These are phyloP conservation scores for Triplophysa rosa DNA, from an alignment of 2,113 vertebrate genomes.

Conservation along the genomic window DNA sequence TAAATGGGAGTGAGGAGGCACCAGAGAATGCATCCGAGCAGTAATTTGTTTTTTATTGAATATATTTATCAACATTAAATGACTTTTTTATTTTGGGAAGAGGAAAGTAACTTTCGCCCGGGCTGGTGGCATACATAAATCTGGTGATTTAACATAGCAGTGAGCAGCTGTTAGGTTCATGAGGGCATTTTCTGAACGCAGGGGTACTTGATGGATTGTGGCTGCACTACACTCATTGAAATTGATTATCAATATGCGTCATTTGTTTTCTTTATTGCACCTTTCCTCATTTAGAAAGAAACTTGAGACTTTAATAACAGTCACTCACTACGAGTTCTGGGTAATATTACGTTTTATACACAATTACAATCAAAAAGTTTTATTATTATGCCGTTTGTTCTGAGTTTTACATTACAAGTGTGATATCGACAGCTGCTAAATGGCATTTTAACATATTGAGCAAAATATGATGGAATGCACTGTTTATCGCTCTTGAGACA, in stretches of 20 bases:
- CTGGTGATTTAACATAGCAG: conserved; percentile 37
- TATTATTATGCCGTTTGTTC: conserved; percentile 37
- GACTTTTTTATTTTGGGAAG: conserved; percentile 57
- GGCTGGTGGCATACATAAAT: conserved; percentile 44
- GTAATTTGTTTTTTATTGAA: conserved; percentile 66
- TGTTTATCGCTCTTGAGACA: background rate
- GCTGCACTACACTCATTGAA: conserved; percentile 44
- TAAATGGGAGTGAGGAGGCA: conserved; percentile 56
- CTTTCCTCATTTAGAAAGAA: conserved; percentile 51
- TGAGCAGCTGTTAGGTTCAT: conserved; percentile 52
- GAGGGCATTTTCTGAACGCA: conserved; percentile 36
- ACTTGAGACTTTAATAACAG: conserved; percentile 48
- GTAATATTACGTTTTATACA: conserved; percentile 14
- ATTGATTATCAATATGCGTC: conserved; percentile 58
- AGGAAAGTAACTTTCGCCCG: conserved; percentile 53
- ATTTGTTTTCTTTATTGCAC: conserved; percentile 60
- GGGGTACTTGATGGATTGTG: conserved; percentile 49
- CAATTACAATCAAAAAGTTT: conserved; percentile 39
- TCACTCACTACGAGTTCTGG: conserved; percentile 41
- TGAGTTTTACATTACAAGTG: conserved; percentile 18
- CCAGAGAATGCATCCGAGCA: conserved; percentile 48
- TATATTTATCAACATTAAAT: conserved; percentile 67
- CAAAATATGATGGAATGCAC: background rate
- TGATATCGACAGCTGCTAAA: conserved; percentile 2
- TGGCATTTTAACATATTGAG: background rate